Percentiles rank a stretch among this genome's conserved stretches.
These are phyloP conservation scores for Desmodus rotundus DNA, from an alignment of 2,113 vertebrate genomes.

Conservation along the genomic window DNA sequence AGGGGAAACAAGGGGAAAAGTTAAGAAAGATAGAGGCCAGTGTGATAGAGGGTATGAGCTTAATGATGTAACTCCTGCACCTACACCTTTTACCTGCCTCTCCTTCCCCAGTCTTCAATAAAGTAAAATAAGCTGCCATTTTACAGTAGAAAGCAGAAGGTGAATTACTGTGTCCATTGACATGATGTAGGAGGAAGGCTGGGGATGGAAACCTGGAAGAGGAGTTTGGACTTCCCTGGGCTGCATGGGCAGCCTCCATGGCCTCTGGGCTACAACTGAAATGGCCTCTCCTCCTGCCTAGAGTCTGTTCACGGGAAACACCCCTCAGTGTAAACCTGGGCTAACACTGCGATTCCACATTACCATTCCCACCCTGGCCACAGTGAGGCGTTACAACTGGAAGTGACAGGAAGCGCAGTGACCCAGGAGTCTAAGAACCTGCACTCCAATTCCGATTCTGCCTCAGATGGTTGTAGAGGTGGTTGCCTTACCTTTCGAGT, in stretches of 20 bases:
- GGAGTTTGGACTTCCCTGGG: not conserved
- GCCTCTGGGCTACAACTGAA: not conserved
- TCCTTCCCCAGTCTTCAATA: not conserved
- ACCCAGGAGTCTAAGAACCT: not conserved
- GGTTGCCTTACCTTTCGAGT: not conserved
- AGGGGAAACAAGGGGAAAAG: not conserved
- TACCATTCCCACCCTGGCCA: not conserved
- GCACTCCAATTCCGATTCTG: not conserved
- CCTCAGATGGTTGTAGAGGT: not conserved
- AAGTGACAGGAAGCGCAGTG: not conserved
- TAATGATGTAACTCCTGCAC: not conserved
- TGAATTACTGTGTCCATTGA: not conserved
- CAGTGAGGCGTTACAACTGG: not conserved
- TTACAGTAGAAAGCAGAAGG: not conserved
- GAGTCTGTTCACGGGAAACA: not conserved
- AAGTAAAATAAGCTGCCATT: not conserved
- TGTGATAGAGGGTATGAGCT: not conserved
- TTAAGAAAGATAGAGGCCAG: not conserved
- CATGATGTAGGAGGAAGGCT: not conserved
- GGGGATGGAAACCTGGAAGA: not conserved
- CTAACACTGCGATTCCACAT: not conserved
- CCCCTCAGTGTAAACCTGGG: not conserved
- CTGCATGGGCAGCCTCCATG: not conserved
- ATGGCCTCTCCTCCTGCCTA: not conserved
- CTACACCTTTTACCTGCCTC: not conserved